phyloP scores from a whole-genome alignment of 2,888 invertebrate genomes.

The Copidosoma aretas region DNA sequence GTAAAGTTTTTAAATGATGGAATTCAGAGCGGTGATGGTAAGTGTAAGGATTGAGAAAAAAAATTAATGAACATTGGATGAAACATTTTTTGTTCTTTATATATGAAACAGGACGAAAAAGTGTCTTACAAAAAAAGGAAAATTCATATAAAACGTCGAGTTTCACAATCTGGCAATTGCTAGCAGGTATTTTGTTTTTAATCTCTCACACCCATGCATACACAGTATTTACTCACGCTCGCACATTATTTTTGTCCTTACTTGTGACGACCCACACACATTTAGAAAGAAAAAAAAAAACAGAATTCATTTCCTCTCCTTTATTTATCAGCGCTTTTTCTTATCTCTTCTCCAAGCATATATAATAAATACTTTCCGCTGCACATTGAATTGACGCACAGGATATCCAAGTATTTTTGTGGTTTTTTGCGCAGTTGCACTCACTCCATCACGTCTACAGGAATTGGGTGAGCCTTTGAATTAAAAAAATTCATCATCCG shows the following conservation, averaged over 20 bases:
- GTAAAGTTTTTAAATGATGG: not conserved
- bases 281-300: conserved; percentile 19
- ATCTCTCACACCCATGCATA: too few relatives aligned
- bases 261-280: conserved; percentile 25
- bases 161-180: conserved; percentile 41
- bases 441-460: conserved; percentile 14
- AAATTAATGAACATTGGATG: conserved; percentile 38
- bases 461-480: conserved; percentile 21
- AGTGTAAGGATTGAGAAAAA: conserved; percentile 31
- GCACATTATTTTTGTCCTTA: conserved; percentile 39
- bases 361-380: conserved; percentile 61
- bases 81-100: conserved; percentile 39
- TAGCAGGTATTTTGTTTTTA: conserved; percentile 34
- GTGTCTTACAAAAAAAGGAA: conserved; percentile 43
- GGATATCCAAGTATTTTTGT: conserved; percentile 50
- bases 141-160: conserved; percentile 43
- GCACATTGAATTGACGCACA: conserved; percentile 62
- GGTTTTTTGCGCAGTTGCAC: conserved; percentile 21
- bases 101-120: conserved; percentile 43
- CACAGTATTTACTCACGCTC: conserved; percentile 35
- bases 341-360: conserved; percentile 50
- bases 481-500: conserved; percentile 30
- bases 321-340: conserved; percentile 52
- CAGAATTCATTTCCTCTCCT: conserved; percentile 36
- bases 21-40: too few relatives aligned